Base-by-base conservation (phyloP, 53 echinoderm and acorn worm genomes). In the Holothuria scabra region DNA sequence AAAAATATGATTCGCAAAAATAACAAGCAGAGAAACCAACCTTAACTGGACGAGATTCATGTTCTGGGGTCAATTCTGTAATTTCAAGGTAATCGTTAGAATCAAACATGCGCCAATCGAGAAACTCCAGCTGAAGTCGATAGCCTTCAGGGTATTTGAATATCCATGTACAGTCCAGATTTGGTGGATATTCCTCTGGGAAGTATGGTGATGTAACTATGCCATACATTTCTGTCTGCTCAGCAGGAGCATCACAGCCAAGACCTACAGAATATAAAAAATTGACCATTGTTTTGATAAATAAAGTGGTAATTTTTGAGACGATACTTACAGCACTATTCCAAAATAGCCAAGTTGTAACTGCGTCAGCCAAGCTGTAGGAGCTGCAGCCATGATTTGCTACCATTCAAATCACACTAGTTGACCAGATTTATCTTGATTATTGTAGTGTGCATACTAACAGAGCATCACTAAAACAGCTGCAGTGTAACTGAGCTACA, bases 151-250 rank as follows among this genome's bases (percentile, higher is more conserved):
- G 88, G 38, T 89, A 84, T 34, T 4, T 20, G 76, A 88, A 80
- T 35, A 74, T 82, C 49, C 76, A 91, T 3, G 85, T 37, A 60
- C 91, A 91, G 44, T 88, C 91, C 46, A 85, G 74, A 44, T 81
- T 82, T 24, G 85, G 59, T 33, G 88, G 76, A 25, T 88, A 91
- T 4, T 23, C 18, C 0, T 55, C 74, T 20, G 91, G 91, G 49
- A 81, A 85, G 78, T 85, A 74, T 22, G 91, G 91, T 9, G 91
- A 91, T 19, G 46, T 28, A 12, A 91, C 64, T 41, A 56, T 80
- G 32, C 91, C 91, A 30, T 67, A 68, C n/a, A 60, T 67, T 11
- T 66, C 74, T 37, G 88, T 85, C 24, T 66, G 35, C 8, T 85
- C 62, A 14, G 37, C 85, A 0, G 85, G 81, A 4, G 63, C 58